A percentile compares a stretch with the other conserved stretches of the same genome.
Conservation (phyloP, 2,797 vertebrate genomes). For the Anguilla marmorata region DNA sequence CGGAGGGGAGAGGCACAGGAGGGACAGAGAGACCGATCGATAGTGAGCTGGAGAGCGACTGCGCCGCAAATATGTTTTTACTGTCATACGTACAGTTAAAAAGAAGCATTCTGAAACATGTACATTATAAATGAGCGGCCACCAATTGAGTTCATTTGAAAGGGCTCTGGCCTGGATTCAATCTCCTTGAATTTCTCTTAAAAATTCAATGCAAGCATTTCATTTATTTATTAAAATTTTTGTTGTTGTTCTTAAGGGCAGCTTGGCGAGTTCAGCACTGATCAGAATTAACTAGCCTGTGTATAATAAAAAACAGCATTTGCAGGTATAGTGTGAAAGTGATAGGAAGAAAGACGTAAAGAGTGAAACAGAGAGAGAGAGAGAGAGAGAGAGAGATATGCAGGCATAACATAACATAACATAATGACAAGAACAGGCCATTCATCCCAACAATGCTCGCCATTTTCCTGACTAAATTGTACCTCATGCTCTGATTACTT, state of each 20-base stretch:
- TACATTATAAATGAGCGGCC: background rate
- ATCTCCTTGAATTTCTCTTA: background rate
- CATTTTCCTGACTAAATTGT: too few relatives aligned
- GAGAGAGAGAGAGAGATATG: background rate
- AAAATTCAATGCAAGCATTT: background rate
- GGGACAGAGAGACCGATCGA: background rate
- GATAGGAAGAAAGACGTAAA: background rate
- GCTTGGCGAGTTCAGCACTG: background rate
- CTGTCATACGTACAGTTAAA: background rate
- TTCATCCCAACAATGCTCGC: too few relatives aligned
- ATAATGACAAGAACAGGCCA: too few relatives aligned
- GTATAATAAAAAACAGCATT: background rate
- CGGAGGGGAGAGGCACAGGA: background rate
- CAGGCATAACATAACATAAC: too few relatives aligned
- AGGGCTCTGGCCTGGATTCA: background rate
- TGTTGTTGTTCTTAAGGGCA: background rate
- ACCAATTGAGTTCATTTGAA: background rate
- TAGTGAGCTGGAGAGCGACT: background rate
- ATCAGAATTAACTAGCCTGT: background rate
- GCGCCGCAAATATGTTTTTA: background rate
- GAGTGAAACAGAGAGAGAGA: background rate
- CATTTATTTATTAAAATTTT: background rate
- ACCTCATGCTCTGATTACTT: too few relatives aligned
- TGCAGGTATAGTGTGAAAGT: background rate
- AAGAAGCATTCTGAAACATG: background rate